These are phyloP conservation scores for Pseudolycoriella hygida DNA, from an alignment of 2,888 invertebrate species.

Conservation along the genomic window DNA sequence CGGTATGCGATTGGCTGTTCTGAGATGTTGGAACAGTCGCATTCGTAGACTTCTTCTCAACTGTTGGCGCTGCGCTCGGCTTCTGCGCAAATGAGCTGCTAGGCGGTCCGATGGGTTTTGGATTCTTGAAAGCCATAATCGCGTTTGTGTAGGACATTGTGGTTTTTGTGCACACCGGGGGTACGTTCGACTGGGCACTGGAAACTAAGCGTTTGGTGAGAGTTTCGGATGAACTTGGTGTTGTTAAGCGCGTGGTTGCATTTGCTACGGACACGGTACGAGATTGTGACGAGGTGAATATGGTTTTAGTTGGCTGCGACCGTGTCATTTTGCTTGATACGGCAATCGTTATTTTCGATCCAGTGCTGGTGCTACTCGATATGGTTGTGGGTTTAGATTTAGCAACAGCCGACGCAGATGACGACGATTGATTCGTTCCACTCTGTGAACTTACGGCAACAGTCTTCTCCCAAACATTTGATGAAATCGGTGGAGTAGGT, in stretches of 20 bases:
- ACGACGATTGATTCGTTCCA: background rate
- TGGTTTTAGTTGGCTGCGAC: background rate
- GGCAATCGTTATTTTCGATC: background rate
- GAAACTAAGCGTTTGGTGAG: background rate
- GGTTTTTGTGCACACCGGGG: slow-evolving; percentile 28
- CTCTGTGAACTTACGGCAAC: background rate
- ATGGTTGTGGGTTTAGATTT: background rate
- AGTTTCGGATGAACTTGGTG: background rate
- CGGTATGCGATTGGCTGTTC: slow-evolving; percentile 5
- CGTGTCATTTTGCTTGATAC: background rate
- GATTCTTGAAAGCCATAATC: slow-evolving; percentile 34
- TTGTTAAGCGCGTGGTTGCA: background rate
- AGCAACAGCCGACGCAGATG: slow-evolving; percentile 2
- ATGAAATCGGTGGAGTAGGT: slow-evolving; percentile 11
- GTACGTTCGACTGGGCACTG: slow-evolving; percentile 9
- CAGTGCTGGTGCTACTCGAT: background rate
- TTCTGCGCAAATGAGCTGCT: slow-evolving; percentile 11
- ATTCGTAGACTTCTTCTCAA: slow-evolving; percentile 12
- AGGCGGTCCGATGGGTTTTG: slow-evolving; percentile 13
- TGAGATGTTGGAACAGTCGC: slow-evolving; percentile 20
- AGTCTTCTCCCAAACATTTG: slow-evolving; percentile 28
- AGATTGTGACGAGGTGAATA: slow-evolving; percentile 2
- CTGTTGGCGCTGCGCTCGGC: slow-evolving; percentile 10
- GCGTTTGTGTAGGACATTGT: slow-evolving; percentile 39
- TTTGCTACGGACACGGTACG: slow-evolving; percentile 1